Base-by-base conservation (phyloP, 2,113 vertebrate genomes). In the Synchiropus splendidus region DNA sequence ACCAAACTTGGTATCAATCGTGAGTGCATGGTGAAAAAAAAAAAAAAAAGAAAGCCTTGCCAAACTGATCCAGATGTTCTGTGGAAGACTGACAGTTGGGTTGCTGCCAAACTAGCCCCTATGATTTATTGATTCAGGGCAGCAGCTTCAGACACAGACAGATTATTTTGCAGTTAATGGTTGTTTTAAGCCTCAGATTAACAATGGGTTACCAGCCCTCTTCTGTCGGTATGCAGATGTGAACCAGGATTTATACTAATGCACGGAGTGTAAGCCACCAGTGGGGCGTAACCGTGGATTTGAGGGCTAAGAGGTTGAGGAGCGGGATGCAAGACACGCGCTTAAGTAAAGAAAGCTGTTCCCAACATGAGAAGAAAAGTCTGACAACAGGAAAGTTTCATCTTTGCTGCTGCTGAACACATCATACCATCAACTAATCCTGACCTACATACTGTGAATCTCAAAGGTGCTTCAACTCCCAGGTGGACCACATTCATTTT, bases 151-250 rank as follows among this genome's bases (percentile, higher is more conserved):
- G 54, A 61, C 40, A 46, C 42, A 64, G 45, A 44, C 61, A 73
- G 63, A 70, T 68, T 66, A 64, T 51, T 76, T 42, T 54, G 44
- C 40, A 48, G 59, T 62, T 61, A 56, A 78, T 74, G 48, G 62
- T 57, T 51, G 42, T 62, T 70, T 62, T 74, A 78, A 80, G 12
- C 49, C 11, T 10, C 55, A 80, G 75, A 78, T 80, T 75, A 80
- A 79, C 74, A 72, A 61, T 67, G 61, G 60, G 43, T 49, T 58
- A 37, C 35, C 41, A 27, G 69, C 71, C 40, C 55, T 61, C 43
- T 45, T 52, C 54, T 60, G 60, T 62, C 58, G 51, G 48, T 58
- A 35, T 75, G 55, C 64, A 74, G 70, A 73, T 74, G 64, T 68
- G 62, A 64, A 67, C 31, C 39, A 36, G 63, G 70, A 72, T 27